These are phyloP conservation scores for Manis pentadactyla DNA, from an alignment of 2,797 vertebrate genomes.

Conservation along the genomic window DNA sequence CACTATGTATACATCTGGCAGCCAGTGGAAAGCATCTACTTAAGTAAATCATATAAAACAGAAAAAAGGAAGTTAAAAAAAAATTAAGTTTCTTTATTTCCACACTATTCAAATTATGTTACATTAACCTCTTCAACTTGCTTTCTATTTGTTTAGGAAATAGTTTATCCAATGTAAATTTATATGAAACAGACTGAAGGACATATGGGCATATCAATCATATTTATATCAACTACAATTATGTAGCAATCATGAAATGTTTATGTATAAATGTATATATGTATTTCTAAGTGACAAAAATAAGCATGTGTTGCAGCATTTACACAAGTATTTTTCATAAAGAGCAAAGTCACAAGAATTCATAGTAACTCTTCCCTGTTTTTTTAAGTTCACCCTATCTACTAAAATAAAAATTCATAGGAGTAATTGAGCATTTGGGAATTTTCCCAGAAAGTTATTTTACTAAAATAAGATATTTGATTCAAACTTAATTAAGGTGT, in stretches of 20 bases:
- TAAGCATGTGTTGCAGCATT: background rate
- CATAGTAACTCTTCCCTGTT: background rate
- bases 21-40: background rate
- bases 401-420: background rate
- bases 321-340: background rate
- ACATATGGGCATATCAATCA: background rate
- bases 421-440: slow-evolving; percentile 32
- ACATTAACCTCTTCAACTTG: background rate
- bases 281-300: background rate
- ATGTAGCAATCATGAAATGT: background rate
- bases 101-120: background rate
- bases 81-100: background rate
- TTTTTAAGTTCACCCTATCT: slow-evolving; percentile 13
- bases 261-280: background rate
- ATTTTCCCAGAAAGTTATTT: slow-evolving; percentile 1
- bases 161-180: background rate
- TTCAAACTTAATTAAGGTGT: background rate
- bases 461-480: background rate
- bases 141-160: background rate
- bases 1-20: background rate
- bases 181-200: background rate
- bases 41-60: background rate
- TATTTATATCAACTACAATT: background rate
- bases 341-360: background rate
- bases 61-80: background rate